Conservation (phyloP, 2,888 invertebrate genomes). For the Eretmocerus hayati region DNA sequence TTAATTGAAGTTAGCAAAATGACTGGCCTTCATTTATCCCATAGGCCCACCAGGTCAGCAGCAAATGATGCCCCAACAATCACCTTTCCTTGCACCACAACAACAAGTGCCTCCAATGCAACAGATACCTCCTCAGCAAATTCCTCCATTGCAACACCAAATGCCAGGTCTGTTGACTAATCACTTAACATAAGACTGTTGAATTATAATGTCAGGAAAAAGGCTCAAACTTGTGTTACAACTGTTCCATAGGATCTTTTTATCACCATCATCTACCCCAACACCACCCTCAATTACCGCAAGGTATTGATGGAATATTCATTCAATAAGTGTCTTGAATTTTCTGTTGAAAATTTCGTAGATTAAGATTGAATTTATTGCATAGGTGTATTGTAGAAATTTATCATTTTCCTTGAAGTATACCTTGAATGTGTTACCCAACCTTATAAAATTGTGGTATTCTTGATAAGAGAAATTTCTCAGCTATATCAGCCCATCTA, state of each 20-base stretch:
- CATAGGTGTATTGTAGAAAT: no score
- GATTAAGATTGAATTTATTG: no score
- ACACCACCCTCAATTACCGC: constrained; percentile 21
- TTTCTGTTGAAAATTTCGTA: no score
- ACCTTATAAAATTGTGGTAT: no score
- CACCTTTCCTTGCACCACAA: constrained; percentile 15
- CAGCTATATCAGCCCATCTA: no score
- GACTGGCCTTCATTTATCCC: constrained; percentile 5
- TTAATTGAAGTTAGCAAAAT: constrained; percentile 1
- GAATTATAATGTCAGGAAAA: not conserved
- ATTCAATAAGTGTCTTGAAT: no score
- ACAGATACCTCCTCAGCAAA: constrained; percentile 20
- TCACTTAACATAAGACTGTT: not conserved
- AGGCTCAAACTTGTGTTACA: constrained; percentile 2
- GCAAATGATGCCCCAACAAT: constrained; percentile 3
- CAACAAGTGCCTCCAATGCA: constrained; percentile 19
- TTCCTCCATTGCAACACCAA: constrained; percentile 21
- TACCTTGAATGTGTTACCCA: no score
- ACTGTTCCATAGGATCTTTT: constrained; percentile 14
- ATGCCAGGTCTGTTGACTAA: constrained; percentile 10
- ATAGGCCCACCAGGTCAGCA: no score
- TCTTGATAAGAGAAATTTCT: no score
- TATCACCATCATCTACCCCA: constrained; percentile 33
- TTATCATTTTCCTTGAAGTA: no score
- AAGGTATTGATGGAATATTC: no score